Evolutionary conservation across 2,888 invertebrate species (phyloP).

Genomic region (Ennomos quercinarius): DNA sequence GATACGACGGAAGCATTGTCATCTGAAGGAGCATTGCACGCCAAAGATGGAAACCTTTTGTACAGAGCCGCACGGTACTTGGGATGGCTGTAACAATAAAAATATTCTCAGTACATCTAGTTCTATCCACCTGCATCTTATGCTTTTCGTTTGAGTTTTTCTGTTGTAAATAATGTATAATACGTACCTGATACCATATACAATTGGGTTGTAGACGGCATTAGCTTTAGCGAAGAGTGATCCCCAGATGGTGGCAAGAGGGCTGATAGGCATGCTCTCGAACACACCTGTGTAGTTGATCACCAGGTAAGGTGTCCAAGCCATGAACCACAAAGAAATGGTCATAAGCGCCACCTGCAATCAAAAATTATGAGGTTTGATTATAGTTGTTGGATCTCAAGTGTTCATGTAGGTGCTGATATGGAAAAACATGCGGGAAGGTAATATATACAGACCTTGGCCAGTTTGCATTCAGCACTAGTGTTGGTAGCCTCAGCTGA

Average conservation of each 20-base stretch:
- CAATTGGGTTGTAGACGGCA: slow-evolving; percentile 95
- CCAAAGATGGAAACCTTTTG: slow-evolving; percentile 91
- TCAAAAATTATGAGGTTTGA: too few relatives aligned
- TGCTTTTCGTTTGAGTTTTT: too few relatives aligned
- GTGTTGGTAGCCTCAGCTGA: slow-evolving; percentile 91
- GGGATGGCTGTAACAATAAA: slow-evolving; percentile 87
- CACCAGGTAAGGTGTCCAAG: slow-evolving; percentile 96
- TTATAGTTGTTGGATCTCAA: too few relatives aligned
- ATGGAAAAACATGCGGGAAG: not conserved
- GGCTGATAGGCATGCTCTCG: slow-evolving; percentile 89
- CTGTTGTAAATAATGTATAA: not conserved
- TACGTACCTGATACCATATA: slow-evolving; percentile 93
- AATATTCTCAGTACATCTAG: slow-evolving; percentile 3
- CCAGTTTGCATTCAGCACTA: slow-evolving; percentile 94
- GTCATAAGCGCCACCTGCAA: slow-evolving; percentile 93
- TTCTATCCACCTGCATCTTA: too few relatives aligned
- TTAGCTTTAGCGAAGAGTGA: slow-evolving; percentile 97
- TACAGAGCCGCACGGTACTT: slow-evolving; percentile 91
- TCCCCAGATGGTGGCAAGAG: slow-evolving; percentile 94
- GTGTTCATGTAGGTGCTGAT: too few relatives aligned
- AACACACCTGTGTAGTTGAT: slow-evolving; percentile 94
- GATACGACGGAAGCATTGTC: slow-evolving; percentile 88
- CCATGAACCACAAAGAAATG: slow-evolving; percentile 95
- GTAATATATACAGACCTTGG: slow-evolving; percentile 89
- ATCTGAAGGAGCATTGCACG: slow-evolving; percentile 81